A percentile compares a stretch with the other conserved stretches of the same genome.
Evolutionary conservation across 2,797 vertebrate genomes (phyloP).

Genomic region (Parambassis ranga): DNA sequence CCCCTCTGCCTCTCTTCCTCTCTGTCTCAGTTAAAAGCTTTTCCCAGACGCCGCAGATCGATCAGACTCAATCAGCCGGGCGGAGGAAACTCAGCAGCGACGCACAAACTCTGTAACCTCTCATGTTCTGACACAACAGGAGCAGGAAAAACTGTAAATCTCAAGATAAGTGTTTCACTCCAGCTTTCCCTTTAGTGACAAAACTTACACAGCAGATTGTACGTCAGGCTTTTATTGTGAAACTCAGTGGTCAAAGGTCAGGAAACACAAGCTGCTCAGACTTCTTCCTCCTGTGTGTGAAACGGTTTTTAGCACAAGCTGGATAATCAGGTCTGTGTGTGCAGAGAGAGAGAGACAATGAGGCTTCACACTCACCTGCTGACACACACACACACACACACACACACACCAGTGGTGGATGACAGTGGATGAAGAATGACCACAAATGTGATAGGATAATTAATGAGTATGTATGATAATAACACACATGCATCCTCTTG

Average conservation of each 20-base stretch:
- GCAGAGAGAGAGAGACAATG: slow-evolving; percentile 19
- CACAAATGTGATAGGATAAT: no score
- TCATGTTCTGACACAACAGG: not conserved
- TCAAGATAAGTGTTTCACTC: not conserved
- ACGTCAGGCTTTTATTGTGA: slow-evolving; percentile 9
- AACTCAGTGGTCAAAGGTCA: slow-evolving; percentile 40
- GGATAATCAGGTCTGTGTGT: slow-evolving; percentile 54
- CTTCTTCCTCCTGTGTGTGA: not conserved
- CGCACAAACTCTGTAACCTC: not conserved
- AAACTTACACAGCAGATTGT: not conserved
- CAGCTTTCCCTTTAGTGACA: not conserved
- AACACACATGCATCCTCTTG: no score
- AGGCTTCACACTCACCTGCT: slow-evolving; percentile 21
- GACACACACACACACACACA: slow-evolving; percentile 14
- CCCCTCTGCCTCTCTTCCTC: not conserved
- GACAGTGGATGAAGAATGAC: no score
- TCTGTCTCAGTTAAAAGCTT: slow-evolving; percentile 43
- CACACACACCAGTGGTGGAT: no score
- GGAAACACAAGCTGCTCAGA: not conserved
- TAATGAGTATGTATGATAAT: no score
- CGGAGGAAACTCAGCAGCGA: not conserved
- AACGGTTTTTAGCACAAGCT: slow-evolving; percentile 19
- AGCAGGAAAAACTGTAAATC: not conserved
- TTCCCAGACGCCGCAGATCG: slow-evolving; percentile 30
- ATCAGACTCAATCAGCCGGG: slow-evolving; percentile 26